Evolutionary conservation across 1,140 invertebrate species (phyloP), one percentile per base, ranked within the genome.

Genomic region (Coelopa frigida): DNA sequence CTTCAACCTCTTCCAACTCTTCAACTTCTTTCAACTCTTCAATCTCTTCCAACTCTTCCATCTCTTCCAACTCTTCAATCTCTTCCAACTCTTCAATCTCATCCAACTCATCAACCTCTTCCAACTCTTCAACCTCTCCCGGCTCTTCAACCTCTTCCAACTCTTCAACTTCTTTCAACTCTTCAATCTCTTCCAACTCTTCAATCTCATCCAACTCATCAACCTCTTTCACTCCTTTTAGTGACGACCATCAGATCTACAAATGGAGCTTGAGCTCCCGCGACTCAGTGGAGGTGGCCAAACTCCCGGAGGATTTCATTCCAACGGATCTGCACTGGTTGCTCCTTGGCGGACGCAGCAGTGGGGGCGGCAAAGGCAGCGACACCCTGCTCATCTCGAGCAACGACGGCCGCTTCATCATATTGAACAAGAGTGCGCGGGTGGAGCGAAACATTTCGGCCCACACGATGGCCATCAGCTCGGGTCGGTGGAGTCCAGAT

Each of bases 381-480:
- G 93, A 97, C 63, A 78, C 92, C 21, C 80, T 97, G 58, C 76
- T 94, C 17, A 78, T 98, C 5, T 86, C 87, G 22, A 85, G 88
- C 38, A 85, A 87, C n/a, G 92, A 97, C 77, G 93, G 93, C 71
- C 73, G 72, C 58, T 77, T 72, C 58, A 70, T 74, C 15, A 81
- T 98, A 37, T 73, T 97, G 2, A 90, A 85, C 61, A 84, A 85
- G 67, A 85, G 79, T 66, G 94, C 94, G 6, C 77, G 92, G 31
- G 84, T 96, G 46, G 96, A 99, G 69, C 92, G 95, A 66, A 87
- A 78, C 54, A 81, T 98, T 1, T 85, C 87, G 38, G 95, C 91
- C 33, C 96, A 99, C 68, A 84, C 86, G 70, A 94, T 86, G n/a
- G 91, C 93, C 12, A 84, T 89, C 42, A 75, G 93, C 4, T 76